phyloP scores from a whole-genome alignment of 2,113 vertebrate genomes.

The Madoqua kirkii region DNA sequence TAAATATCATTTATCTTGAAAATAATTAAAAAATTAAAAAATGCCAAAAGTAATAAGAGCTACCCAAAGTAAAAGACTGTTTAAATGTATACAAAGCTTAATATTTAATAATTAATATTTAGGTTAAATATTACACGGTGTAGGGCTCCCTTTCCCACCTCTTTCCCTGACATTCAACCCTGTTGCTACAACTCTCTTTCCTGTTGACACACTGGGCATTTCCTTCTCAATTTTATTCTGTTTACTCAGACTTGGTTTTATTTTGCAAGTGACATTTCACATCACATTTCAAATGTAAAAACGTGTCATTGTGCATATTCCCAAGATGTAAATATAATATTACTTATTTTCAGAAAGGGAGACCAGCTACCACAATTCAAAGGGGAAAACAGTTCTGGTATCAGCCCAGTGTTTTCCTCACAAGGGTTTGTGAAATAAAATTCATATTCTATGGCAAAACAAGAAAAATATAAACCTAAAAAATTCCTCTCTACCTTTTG shows the following conservation, averaged over 20 bases:
- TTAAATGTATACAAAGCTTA: neutral
- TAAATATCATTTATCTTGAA: neutral
- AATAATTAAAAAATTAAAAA: neutral
- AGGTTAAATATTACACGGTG: neutral
- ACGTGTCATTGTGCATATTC: neutral
- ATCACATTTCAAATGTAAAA: slow-evolving; percentile 19
- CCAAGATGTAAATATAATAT: neutral
- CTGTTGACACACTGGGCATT: neutral
- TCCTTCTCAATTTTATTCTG: neutral
- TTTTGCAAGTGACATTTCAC: neutral
- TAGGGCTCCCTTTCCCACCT: neutral
- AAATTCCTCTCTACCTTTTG: neutral
- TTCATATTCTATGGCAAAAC: neutral
- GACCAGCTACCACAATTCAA: neutral
- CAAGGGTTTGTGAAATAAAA: neutral
- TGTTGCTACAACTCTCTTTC: neutral
- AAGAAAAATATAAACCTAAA: neutral
- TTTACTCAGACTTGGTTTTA: neutral
- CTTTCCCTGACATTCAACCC: neutral
- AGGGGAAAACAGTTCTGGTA: neutral
- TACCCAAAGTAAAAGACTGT: neutral
- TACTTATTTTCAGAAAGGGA: neutral
- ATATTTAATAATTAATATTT: neutral
- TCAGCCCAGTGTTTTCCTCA: neutral
- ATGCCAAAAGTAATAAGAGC: neutral